These are phyloP conservation scores for Rotaria magnacalcarata DNA, from an alignment of 2,888 invertebrate species.

Conservation along the genomic window DNA sequence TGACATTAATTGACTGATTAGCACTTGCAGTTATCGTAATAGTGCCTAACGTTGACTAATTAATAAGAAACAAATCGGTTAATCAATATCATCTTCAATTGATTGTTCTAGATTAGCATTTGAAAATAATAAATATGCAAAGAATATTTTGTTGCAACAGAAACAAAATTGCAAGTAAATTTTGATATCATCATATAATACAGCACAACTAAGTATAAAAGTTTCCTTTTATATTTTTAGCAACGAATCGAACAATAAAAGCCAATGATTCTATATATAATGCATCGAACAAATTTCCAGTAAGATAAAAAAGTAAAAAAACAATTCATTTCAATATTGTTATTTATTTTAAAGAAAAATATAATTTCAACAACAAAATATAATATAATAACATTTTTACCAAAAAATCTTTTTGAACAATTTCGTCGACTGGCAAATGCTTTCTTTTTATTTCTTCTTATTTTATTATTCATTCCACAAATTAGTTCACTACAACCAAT, in stretches of 20 bases:
- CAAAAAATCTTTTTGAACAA: slow-evolving; percentile 95
- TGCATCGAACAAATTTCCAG: neutral
- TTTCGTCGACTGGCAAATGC: slow-evolving; percentile 98
- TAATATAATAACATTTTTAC: slow-evolving; percentile 89
- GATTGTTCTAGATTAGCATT: no score
- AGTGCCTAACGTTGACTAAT: no score
- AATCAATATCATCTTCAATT: no score
- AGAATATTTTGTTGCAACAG: neutral
- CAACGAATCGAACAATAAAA: slow-evolving; percentile 69
- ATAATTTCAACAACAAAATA: slow-evolving; percentile 99
- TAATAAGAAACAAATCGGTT: no score
- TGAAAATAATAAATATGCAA: neutral
- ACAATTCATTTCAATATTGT: neutral
- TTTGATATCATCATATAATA: neutral
- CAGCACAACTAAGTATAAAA: neutral
- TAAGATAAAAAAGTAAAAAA: neutral
- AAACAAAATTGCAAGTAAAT: neutral
- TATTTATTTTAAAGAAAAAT: slow-evolving; percentile 74
- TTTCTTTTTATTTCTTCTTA: slow-evolving; percentile 89
- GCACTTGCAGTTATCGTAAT: no score
- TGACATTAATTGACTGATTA: no score
- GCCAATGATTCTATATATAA: neutral
- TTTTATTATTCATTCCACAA: slow-evolving; percentile 75
- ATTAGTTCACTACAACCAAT: slow-evolving; percentile 93
- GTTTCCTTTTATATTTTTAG: slow-evolving; percentile 63